These are phyloP conservation scores for Parus major DNA, from an alignment of 2,113 vertebrate genomes.

Conservation along the genomic window DNA sequence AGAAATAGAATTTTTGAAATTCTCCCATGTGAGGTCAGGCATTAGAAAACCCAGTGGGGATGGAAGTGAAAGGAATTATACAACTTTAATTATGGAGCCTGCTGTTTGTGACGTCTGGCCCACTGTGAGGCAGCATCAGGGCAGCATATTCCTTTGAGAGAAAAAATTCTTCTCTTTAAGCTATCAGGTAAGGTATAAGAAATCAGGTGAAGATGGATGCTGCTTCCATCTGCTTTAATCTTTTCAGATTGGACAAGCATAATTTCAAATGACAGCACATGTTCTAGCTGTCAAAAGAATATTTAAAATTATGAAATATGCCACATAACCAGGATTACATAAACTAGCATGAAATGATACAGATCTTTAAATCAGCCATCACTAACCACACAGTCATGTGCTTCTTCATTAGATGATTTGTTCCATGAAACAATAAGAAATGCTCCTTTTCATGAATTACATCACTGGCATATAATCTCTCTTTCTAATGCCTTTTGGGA, in stretches of 20 bases:
- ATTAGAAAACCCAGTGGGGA: background rate
- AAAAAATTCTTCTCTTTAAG: background rate
- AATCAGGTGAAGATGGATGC: background rate
- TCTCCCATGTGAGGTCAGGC: background rate
- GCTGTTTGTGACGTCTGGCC: background rate
- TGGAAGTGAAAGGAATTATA: background rate
- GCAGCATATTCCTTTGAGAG: background rate
- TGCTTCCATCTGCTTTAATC: constrained; percentile 42
- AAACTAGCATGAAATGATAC: background rate
- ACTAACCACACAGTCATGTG: background rate
- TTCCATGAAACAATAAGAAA: background rate
- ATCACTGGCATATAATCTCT: background rate
- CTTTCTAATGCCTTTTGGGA: background rate
- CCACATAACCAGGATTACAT: constrained; percentile 22
- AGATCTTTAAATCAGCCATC: background rate
- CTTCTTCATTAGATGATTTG: background rate
- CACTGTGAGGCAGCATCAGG: background rate
- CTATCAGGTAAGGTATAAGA: background rate
- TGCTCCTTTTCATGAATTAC: background rate
- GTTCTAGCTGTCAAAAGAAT: constrained; percentile 2
- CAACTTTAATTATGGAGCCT: background rate
- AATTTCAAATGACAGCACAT: constrained; percentile 55
- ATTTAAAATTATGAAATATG: constrained; percentile 23
- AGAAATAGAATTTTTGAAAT: background rate
- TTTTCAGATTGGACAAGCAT: background rate